A percentile compares a stretch with the other conserved stretches of the same genome.
phyloP scores from a whole-genome alignment of 64 coral and sea anemone species.

The Stylophora pistillata region DNA sequence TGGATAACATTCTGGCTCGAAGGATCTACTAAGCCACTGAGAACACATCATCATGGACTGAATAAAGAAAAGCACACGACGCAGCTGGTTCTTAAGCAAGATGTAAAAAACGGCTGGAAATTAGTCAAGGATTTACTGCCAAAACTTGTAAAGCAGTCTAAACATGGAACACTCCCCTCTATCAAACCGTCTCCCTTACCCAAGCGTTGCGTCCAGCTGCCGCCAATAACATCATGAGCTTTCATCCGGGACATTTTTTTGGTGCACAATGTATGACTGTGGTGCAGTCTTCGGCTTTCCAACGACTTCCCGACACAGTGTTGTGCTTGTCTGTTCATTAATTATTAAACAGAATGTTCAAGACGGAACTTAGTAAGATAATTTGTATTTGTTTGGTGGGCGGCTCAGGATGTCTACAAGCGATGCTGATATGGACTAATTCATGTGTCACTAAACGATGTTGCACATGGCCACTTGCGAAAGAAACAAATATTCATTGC shows the following conservation, averaged over 20 bases:
- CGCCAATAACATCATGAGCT: conserved; percentile 23
- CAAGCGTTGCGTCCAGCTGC: conserved; percentile 13
- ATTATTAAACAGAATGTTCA: too few relatives aligned
- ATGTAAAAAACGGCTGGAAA: conserved; percentile 18
- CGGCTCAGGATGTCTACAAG: too few relatives aligned
- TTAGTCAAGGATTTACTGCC: conserved; percentile 59
- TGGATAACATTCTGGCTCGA: conserved; percentile 73
- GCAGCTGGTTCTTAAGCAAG: background rate
- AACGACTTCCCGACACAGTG: background rate
- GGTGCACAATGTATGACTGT: background rate
- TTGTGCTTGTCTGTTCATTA: too few relatives aligned
- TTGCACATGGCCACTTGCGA: too few relatives aligned
- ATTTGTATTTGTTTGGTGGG: too few relatives aligned
- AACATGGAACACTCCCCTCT: background rate
- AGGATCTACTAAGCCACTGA: conserved; percentile 20
- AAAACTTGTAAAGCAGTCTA: conserved; percentile 25
- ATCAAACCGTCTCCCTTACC: background rate
- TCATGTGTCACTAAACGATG: too few relatives aligned
- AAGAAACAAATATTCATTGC: too few relatives aligned
- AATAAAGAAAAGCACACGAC: conserved; percentile 7
- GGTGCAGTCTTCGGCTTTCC: background rate
- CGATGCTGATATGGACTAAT: too few relatives aligned
- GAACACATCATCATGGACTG: background rate
- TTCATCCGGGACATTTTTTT: background rate
- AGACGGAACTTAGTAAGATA: too few relatives aligned